Percentiles rank a stretch among this genome's conserved stretches.
Evolutionary conservation across 2,113 vertebrate species (phyloP).

Genomic region (Cynopterus brachyotis): DNA sequence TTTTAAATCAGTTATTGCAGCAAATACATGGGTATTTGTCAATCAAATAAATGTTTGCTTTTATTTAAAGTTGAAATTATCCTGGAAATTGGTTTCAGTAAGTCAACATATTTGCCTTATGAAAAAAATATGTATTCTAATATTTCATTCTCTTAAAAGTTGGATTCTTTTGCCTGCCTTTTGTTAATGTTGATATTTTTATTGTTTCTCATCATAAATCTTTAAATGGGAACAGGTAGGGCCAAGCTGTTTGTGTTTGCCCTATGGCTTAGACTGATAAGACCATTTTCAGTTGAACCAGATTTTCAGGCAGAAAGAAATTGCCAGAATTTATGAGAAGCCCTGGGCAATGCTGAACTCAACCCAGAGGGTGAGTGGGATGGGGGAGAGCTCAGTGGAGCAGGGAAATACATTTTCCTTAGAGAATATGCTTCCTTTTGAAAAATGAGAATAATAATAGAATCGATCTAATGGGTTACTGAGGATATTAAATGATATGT

Average conservation of each 20-base stretch:
- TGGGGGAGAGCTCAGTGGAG: not conserved
- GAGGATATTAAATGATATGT: not conserved
- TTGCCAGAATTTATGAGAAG: not conserved
- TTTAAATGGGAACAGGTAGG: conserved; percentile 32
- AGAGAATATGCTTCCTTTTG: not conserved
- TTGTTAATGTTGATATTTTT: not conserved
- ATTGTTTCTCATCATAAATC: not conserved
- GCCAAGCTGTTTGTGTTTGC: not conserved
- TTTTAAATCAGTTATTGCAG: not conserved
- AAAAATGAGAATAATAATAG: not conserved
- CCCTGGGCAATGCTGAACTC: not conserved
- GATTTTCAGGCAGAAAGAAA: conserved; percentile 62
- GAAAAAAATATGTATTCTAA: not conserved
- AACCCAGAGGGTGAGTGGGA: not conserved
- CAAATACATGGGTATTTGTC: conserved; percentile 31
- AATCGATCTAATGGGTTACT: not conserved
- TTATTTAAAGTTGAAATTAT: not conserved
- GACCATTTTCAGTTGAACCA: conserved; percentile 44
- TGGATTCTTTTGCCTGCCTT: not conserved
- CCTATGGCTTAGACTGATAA: conserved; percentile 52
- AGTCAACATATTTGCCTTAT: conserved; percentile 25
- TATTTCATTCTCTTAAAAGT: not conserved
- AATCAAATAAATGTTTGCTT: not conserved
- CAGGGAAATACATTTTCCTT: not conserved
- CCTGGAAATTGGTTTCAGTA: conserved; percentile 20